These are phyloP conservation scores for Burhinus bistriatus DNA, from an alignment of 2,113 vertebrate genomes.

Conservation along the genomic window DNA sequence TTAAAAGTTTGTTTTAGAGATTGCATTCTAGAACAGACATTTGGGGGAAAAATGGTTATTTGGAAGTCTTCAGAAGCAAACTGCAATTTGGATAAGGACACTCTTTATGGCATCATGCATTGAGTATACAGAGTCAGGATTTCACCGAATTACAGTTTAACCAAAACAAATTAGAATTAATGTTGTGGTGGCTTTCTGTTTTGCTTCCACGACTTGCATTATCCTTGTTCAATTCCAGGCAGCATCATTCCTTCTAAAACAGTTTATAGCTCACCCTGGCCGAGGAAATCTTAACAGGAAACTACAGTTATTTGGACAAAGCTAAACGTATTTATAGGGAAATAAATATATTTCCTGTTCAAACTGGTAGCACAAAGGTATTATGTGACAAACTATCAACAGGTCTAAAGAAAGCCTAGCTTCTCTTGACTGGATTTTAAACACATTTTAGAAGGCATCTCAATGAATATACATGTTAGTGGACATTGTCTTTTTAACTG, in stretches of 20 bases:
- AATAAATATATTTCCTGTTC: constrained; percentile 38
- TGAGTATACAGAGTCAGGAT: not conserved
- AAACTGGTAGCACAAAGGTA: not conserved
- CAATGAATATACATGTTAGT: not conserved
- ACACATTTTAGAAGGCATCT: not conserved
- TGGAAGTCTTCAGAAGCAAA: not conserved
- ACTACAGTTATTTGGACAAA: constrained; percentile 2
- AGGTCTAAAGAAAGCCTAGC: not conserved
- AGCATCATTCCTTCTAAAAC: constrained; percentile 1
- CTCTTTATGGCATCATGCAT: not conserved
- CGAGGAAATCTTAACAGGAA: constrained; percentile 19
- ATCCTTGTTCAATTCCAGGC: not conserved
- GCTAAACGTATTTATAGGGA: not conserved
- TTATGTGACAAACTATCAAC: not conserved
- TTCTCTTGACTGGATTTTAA: not conserved
- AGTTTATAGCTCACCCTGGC: not conserved
- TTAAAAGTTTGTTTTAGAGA: not conserved
- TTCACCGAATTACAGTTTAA: not conserved
- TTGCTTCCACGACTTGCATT: not conserved
- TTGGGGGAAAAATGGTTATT: not conserved
- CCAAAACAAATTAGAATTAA: constrained; percentile 18
- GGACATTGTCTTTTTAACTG: not conserved
- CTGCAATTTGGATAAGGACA: not conserved
- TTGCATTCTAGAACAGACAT: not conserved
- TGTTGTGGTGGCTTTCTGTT: not conserved